A percentile compares a stretch with the other conserved stretches of the same genome.
These are phyloP conservation scores for Bombycilla garrulus DNA, from an alignment of 2,113 vertebrate genomes.

Conservation along the genomic window DNA sequence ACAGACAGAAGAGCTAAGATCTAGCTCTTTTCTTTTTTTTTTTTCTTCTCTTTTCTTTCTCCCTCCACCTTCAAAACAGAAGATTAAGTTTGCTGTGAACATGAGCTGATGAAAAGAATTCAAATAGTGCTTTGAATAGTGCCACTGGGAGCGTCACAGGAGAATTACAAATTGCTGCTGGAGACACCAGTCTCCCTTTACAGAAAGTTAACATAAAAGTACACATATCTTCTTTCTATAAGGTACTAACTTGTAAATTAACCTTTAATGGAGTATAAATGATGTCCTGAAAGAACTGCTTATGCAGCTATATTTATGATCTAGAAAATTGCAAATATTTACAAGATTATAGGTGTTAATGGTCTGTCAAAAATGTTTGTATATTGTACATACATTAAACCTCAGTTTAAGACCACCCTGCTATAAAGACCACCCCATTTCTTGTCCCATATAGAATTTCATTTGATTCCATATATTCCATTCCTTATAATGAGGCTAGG, in stretches of 20 bases:
- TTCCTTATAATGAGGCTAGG: conserved; percentile 71
- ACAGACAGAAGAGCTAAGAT: conserved; percentile 68
- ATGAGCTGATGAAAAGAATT: conserved; percentile 81
- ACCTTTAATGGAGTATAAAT: conserved; percentile 85
- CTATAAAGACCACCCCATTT: conserved; percentile 80
- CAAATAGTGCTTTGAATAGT: conserved; percentile 75
- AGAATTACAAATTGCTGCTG: conserved; percentile 81
- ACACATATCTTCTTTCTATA: conserved; percentile 84
- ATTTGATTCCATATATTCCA: conserved; percentile 77
- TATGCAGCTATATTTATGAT: conserved; percentile 85
- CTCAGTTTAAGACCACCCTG: conserved; percentile 80
- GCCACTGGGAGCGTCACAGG: conserved; percentile 73
- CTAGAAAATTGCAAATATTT: conserved; percentile 88
- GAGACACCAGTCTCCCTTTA: conserved; percentile 78
- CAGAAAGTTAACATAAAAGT: conserved; percentile 74
- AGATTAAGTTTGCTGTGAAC: conserved; percentile 81
- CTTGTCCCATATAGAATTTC: conserved; percentile 80
- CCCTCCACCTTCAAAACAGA: conserved; percentile 66
- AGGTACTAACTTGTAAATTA: conserved; percentile 85
- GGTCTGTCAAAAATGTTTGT: conserved; percentile 87
- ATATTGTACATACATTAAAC: conserved; percentile 85
- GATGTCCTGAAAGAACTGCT: conserved; percentile 83
- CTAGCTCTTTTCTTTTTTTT: conserved; percentile 8
- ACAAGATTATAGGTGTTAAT: conserved; percentile 88
- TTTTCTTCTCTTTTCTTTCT: not conserved